Conservation (phyloP, 2,888 invertebrate species). For the Digitonthophagus gazella region DNA sequence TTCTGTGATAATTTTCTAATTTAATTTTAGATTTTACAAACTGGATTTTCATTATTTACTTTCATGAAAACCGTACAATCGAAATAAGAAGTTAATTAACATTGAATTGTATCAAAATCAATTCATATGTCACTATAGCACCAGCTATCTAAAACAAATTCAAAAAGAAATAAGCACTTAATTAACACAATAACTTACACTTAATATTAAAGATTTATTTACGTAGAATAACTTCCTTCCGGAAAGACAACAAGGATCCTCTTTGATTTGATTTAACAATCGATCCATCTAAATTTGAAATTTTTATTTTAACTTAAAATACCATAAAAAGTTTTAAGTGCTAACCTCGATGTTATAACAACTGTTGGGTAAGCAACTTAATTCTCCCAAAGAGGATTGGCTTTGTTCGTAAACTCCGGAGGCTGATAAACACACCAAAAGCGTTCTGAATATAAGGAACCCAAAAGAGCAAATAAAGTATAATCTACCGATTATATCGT, state of each 20-base stretch:
- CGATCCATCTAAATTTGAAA: constrained; percentile 4
- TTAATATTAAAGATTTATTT: constrained; percentile 29
- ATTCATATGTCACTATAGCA: constrained; percentile 45
- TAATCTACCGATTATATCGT: constrained; percentile 12
- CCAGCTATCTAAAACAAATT: constrained; percentile 42
- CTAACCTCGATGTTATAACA: constrained; percentile 10
- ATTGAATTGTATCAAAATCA: constrained; percentile 43
- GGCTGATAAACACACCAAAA: constrained; percentile 9
- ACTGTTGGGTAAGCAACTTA: neutral
- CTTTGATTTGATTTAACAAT: constrained; percentile 15
- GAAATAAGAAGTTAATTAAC: too few relatives aligned
- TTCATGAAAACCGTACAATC: too few relatives aligned
- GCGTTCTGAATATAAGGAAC: constrained; percentile 14
- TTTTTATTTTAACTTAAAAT: neutral
- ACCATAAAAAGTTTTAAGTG: neutral
- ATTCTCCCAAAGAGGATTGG: neutral
- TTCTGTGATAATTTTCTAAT: too few relatives aligned
- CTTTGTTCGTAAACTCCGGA: constrained; percentile 10
- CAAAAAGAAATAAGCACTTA: neutral
- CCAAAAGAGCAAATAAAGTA: constrained; percentile 21
- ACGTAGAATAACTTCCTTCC: constrained; percentile 25
- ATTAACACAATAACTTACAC: constrained; percentile 24
- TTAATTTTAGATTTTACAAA: too few relatives aligned
- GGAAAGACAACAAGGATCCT: constrained; percentile 31
- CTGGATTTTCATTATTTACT: too few relatives aligned